Percentiles rank a stretch among this genome's conserved stretches.
Evolutionary conservation across 1,140 invertebrate species (phyloP).

Genomic region (Megalonaias nervosa): DNA sequence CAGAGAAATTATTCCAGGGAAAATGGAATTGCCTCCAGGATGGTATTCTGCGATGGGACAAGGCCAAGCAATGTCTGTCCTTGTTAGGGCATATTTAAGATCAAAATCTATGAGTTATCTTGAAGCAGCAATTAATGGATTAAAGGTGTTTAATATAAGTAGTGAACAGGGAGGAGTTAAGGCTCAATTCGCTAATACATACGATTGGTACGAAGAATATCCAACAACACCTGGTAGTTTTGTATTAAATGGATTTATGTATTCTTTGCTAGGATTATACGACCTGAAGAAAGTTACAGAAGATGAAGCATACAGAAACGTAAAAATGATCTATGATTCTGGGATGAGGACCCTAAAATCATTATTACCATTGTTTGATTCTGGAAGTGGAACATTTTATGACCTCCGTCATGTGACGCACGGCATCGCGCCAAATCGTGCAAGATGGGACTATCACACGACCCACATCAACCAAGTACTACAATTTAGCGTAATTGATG

Average conservation of each 20-base stretch:
- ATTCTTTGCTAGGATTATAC: slow-evolving; percentile 95
- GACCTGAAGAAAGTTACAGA: slow-evolving; percentile 81
- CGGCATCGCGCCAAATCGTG: slow-evolving; percentile 86
- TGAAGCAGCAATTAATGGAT: slow-evolving; percentile 83
- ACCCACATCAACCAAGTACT: slow-evolving; percentile 98
- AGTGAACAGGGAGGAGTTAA: slow-evolving; percentile 83
- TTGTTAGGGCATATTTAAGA: slow-evolving; percentile 89
- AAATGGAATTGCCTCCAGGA: slow-evolving; percentile 85
- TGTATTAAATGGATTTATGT: slow-evolving; percentile 99
- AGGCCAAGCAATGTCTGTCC: slow-evolving; percentile 94
- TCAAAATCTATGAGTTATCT: slow-evolving; percentile 85
- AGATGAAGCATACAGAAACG: slow-evolving; percentile 47
- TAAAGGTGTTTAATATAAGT: slow-evolving; percentile 85
- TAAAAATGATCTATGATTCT: slow-evolving; percentile 81
- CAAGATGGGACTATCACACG: slow-evolving; percentile 97
- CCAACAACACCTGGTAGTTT: slow-evolving; percentile 95
- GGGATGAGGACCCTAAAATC: slow-evolving; percentile 92
- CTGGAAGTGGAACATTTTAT: slow-evolving; percentile 96
- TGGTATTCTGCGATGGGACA: slow-evolving; percentile 99
- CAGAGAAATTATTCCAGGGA: slow-evolving; percentile 79
- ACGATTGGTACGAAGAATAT: slow-evolving; percentile 97
- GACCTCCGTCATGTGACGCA: slow-evolving; percentile 94
- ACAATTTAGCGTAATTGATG: slow-evolving; percentile 89
- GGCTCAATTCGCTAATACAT: slow-evolving; percentile 85
- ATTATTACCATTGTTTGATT: slow-evolving; percentile 94